Conservation (phyloP, 2,113 vertebrate genomes). For the Pogona vitticeps region DNA sequence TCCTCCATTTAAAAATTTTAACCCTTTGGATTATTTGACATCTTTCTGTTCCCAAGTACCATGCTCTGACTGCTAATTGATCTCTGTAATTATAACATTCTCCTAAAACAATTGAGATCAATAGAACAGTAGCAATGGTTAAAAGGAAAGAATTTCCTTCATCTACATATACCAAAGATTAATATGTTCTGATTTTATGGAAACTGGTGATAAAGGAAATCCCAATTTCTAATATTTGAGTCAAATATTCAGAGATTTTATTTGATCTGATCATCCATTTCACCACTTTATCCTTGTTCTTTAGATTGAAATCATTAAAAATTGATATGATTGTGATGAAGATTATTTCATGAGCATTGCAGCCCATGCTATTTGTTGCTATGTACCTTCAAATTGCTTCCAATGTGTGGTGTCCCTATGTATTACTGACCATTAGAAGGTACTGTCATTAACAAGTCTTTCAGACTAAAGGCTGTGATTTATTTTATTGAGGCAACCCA, state of each 20-base stretch:
- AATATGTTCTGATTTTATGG: conserved; percentile 19
- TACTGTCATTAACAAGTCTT: too few species aligned
- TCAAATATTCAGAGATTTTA: conserved; percentile 10
- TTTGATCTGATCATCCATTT: background rate
- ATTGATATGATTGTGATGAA: background rate
- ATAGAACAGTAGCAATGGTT: conserved; percentile 38
- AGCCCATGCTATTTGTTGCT: background rate
- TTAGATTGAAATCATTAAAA: conserved; percentile 13
- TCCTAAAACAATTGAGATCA: conserved; percentile 59
- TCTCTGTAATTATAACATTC: conserved; percentile 63
- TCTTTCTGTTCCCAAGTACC: conserved; percentile 51
- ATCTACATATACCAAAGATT: conserved; percentile 32
- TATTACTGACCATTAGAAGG: too few species aligned
- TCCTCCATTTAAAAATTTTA: conserved; percentile 49
- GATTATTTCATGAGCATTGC: conserved; percentile 16
- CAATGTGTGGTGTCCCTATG: too few species aligned
- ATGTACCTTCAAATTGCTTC: too few species aligned
- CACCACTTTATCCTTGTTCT: background rate
- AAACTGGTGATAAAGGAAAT: conserved; percentile 24
- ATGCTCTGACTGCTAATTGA: conserved; percentile 67
- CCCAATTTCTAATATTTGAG: conserved; percentile 23
- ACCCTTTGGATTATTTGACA: conserved; percentile 51
- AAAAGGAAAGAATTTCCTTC: conserved; percentile 51
- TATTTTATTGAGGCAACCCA: too few species aligned
- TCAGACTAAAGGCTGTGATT: too few species aligned